Evolutionary conservation across 2,888 invertebrate species (phyloP).

Genomic region (Melieria crassipennis): DNA sequence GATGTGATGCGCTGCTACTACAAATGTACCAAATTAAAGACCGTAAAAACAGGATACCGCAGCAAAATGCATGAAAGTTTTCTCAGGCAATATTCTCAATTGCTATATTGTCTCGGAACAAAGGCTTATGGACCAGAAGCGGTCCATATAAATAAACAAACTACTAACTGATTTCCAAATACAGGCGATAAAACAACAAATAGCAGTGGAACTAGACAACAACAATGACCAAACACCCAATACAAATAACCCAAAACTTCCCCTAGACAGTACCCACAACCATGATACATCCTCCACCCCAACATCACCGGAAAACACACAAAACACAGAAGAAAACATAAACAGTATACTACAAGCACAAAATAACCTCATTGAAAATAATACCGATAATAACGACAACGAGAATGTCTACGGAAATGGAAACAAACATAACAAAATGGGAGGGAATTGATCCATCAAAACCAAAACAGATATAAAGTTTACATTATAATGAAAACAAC

Average conservation of each 20-base stretch:
- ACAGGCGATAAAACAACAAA: not conserved
- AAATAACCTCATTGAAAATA: not conserved
- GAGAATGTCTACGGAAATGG: not conserved
- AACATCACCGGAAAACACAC: not conserved
- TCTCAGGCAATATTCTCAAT: not conserved
- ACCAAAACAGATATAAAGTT: not conserved
- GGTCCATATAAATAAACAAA: not conserved
- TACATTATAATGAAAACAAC: not conserved
- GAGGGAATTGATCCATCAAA: not conserved
- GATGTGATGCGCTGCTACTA: constrained; percentile 1
- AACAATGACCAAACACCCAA: not conserved
- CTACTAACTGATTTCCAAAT: constrained; percentile 1
- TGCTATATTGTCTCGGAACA: not conserved
- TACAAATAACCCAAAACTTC: not conserved
- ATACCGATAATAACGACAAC: not conserved
- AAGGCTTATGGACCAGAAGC: constrained; percentile 3
- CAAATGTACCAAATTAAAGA: not conserved
- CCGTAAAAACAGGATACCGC: constrained; percentile 3
- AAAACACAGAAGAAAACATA: not conserved
- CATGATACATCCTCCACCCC: not conserved
- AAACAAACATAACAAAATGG: constrained; percentile 3
- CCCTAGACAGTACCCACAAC: not conserved
- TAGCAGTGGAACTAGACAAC: not conserved
- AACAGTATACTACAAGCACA: not conserved
- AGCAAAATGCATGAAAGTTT: not conserved